A percentile compares a stretch with the other conserved stretches of the same genome.
Conservation (phyloP, 2,113 vertebrate species). For the Seriola rivoliana region DNA sequence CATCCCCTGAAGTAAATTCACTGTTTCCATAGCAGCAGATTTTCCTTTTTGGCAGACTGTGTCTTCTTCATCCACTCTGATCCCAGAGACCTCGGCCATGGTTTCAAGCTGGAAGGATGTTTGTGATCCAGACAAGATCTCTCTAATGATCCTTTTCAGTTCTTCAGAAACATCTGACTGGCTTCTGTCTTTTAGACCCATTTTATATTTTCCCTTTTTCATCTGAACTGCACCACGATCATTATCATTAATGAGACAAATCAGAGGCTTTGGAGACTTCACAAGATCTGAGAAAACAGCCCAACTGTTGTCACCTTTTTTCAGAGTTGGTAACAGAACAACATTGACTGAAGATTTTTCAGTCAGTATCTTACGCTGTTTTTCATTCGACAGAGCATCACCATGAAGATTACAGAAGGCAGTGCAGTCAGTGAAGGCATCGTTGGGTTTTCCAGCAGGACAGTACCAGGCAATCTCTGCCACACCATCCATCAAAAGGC, state of each 20-base stretch:
- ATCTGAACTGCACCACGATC: background rate
- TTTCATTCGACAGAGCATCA: slow-evolving; percentile 66
- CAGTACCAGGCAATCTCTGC: slow-evolving; percentile 88
- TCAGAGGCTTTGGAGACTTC: slow-evolving; percentile 67
- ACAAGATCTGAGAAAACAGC: slow-evolving; percentile 63
- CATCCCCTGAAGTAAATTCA: slow-evolving; percentile 50
- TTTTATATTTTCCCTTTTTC: slow-evolving; percentile 49
- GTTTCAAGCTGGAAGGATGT: slow-evolving; percentile 60
- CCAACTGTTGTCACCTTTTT: slow-evolving; percentile 40
- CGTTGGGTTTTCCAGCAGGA: slow-evolving; percentile 73
- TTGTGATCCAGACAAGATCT: slow-evolving; percentile 51
- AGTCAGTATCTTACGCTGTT: slow-evolving; percentile 74
- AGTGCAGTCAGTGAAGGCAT: slow-evolving; percentile 81
- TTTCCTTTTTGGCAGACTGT: slow-evolving; percentile 59
- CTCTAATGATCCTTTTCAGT: slow-evolving; percentile 66
- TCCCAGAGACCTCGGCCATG: slow-evolving; percentile 52
- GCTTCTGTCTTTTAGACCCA: slow-evolving; percentile 74
- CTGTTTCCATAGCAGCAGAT: slow-evolving; percentile 42
- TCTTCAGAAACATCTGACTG: slow-evolving; percentile 71
- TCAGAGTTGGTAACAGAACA: slow-evolving; percentile 62
- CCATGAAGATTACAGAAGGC: slow-evolving; percentile 84
- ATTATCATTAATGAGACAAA: slow-evolving; percentile 73
- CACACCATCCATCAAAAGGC: slow-evolving; percentile 81
- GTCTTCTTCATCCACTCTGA: slow-evolving; percentile 75
- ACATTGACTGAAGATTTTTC: slow-evolving; percentile 78